Evolutionary conservation across 1,140 invertebrate genomes (phyloP), one percentile per base, ranked within the genome.

Genomic region (Coenobita brevimanus): DNA sequence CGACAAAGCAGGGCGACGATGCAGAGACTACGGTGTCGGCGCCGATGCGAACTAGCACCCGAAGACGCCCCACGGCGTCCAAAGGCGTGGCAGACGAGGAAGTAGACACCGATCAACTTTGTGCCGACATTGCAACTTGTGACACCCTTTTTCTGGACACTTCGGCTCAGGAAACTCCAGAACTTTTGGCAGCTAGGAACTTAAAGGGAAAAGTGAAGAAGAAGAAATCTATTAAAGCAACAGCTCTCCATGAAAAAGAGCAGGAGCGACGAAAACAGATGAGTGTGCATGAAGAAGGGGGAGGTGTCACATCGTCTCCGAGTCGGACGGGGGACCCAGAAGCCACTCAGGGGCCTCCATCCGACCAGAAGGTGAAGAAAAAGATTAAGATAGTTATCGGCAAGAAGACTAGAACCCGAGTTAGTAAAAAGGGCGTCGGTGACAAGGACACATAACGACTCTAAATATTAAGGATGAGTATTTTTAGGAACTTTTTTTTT

Each of bases 101-200:
- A 17, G 13, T 73, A 3, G 90, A 89, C 46, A 80, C 89, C 2
- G 84, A 86, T 17, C 76, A 69, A n/a, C 83, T 90, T 17, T 90
- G 88, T 43, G 88, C 90, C 6, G 90, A 90, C 30, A 90, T 90
- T 17, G 90, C 88, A 8, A 62, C 79, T 15, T 89, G 90, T 60
- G 90, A 90, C 41, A 90, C 90, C 3, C 84, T 90, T 8, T 90
- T 90, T 24, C 62, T 90, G 21, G 90, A 90, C 69, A 90, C 88
- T 2, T 76, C 78, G 41, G 83, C 90, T 13, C 88, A 89, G 38
- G 90, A 90, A 60, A 89, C 90, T 4, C 90, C 90, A 1, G 86
- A 90, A 73, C 64, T 90, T 15, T 64, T 85, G 21, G 90, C 86
- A 24, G 90, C 88, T 10, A 82, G 88, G 62, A 90, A 90, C 75